Percentiles rank a stretch among this genome's conserved stretches.
These are phyloP conservation scores for Arvicanthis niloticus DNA, from an alignment of 2,113 vertebrate genomes.

Conservation along the genomic window DNA sequence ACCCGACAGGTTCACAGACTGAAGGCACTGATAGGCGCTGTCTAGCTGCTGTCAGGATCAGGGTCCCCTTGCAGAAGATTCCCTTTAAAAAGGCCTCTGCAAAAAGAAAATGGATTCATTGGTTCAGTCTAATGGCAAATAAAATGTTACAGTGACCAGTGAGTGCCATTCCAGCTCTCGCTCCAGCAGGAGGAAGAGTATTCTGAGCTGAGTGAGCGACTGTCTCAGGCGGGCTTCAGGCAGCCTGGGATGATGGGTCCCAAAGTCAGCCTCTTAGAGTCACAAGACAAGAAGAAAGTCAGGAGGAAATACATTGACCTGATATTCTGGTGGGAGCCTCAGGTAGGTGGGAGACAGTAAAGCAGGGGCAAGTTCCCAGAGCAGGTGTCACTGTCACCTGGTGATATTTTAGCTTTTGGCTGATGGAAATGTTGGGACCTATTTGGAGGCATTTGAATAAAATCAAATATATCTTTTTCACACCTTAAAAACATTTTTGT, in stretches of 20 bases:
- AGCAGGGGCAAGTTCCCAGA: not conserved
- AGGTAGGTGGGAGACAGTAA: not conserved
- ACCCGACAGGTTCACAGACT: slow-evolving; percentile 44
- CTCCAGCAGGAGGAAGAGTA: not conserved
- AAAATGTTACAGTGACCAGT: not conserved
- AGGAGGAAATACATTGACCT: not conserved
- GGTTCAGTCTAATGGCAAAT: not conserved
- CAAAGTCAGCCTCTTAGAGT: not conserved
- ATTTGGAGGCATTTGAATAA: not conserved
- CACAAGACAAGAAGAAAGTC: not conserved
- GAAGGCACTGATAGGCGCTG: not conserved
- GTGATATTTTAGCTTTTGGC: not conserved
- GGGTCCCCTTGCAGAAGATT: not conserved
- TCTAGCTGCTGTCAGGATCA: not conserved
- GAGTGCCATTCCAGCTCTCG: not conserved
- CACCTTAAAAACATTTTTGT: not conserved
- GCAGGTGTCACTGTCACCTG: not conserved
- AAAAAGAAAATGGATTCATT: not conserved
- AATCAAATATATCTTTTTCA: not conserved
- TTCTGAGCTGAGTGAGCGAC: not conserved
- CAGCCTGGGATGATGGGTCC: too few relatives aligned
- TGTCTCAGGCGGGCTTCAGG: not conserved
- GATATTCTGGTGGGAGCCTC: not conserved
- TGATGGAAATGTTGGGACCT: not conserved
- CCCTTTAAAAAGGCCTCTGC: not conserved